phyloP scores from a whole-genome alignment of 1,140 invertebrate genomes.

The Drosophila watanabei region DNA sequence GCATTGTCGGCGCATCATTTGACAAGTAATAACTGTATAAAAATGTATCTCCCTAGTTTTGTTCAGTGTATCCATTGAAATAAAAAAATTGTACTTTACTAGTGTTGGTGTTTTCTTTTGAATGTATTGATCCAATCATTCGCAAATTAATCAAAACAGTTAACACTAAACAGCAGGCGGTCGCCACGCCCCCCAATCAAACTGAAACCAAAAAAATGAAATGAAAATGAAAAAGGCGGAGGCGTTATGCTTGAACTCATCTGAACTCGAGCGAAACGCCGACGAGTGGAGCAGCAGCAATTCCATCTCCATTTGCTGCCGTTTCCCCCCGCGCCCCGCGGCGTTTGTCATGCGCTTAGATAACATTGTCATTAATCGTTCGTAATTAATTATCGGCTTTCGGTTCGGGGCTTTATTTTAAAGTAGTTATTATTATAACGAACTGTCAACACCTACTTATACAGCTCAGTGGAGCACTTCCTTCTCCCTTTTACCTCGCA shows the following conservation, averaged over 20 bases:
- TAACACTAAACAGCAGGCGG: conserved; percentile 31
- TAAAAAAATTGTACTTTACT: no score
- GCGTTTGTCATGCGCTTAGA: conserved; percentile 71
- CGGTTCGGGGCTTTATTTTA: conserved; percentile 63
- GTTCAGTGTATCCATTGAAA: no score
- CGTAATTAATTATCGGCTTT: conserved; percentile 74
- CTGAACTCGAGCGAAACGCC: conserved; percentile 63
- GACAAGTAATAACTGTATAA: no score
- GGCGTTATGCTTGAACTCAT: conserved; percentile 58
- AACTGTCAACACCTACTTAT: conserved; percentile 79
- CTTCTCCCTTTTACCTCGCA: background rate
- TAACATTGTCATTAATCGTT: conserved; percentile 78
- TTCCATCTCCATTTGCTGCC: conserved; percentile 7
- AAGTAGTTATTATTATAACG: conserved; percentile 79
- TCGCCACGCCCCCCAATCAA: conserved; percentile 40
- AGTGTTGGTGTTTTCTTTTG: no score
- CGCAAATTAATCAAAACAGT: conserved; percentile 59
- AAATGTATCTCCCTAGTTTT: no score
- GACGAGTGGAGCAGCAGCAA: conserved; percentile 26
- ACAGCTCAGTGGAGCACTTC: conserved; percentile 27
- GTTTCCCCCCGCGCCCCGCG: conserved; percentile 11
- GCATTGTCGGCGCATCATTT: no score
- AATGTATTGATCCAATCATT: no score
- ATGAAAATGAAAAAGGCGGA: background rate
- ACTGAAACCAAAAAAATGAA: background rate